Base-by-base conservation (phyloP, 2,797 vertebrate genomes). In the Sebastes alutus region DNA sequence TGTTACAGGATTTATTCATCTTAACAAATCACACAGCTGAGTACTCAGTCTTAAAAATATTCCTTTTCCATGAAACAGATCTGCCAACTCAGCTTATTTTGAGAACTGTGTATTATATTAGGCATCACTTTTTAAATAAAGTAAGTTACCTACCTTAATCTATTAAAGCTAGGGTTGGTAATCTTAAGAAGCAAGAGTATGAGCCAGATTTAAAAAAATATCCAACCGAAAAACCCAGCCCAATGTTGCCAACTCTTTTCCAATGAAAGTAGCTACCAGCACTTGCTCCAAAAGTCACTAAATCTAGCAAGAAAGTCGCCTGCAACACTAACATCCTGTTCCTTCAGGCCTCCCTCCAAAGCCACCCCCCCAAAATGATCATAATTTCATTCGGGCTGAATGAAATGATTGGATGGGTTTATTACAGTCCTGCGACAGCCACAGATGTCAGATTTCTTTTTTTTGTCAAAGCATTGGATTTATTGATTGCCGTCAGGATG, bases 1-100 rank as follows among this genome's bases (percentile, higher is more conserved):
- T 82, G 49, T 72, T 58, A 35, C 49, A 67, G 55, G 42, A 74
- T 78, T 69, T 70, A 52, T 52, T 55, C 9, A 60, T 74, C 25
- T 72, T 30, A 0, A 75, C 33, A 73, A 64, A 84, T 65, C 38
- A 77, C 27, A 46, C 4, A 46, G 54, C n/a, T 29, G 3, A 73
- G 29, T 33, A 18, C 32, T 22, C 7, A 10, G 16, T 29, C 25
- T 38, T 23, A 0, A 71, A 70, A 56, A 30, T 35, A 16, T n/a
- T 61, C 4, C 1, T 55, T 30, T 73, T 64, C 7, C 11, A 5
- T 33, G 23, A 58, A 78, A 72, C 27, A 63, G 32, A 20, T 54
- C 54, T 32, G 46, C 7, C 22, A 55, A 73, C 52, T 60, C 52
- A 30, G 22, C 23, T 73, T 63, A 20, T 67, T 78, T 25, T 29